phyloP scores from a whole-genome alignment of 2,113 vertebrate genomes.

The Asarcornis scutulata region DNA sequence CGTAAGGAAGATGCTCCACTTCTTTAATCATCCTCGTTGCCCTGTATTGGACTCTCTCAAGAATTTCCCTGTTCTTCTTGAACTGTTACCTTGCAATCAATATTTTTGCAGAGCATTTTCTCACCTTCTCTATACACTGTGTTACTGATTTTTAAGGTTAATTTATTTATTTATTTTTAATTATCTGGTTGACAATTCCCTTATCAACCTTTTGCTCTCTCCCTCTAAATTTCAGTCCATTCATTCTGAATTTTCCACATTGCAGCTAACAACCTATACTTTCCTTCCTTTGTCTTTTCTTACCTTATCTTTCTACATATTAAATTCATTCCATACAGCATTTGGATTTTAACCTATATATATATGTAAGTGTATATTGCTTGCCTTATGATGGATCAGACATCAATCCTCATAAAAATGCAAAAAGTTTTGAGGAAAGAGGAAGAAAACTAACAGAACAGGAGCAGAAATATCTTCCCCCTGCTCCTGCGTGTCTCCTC shows the following conservation, averaged over 20 bases:
- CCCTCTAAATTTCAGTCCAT: background rate
- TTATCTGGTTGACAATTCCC: background rate
- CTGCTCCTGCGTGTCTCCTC: no score
- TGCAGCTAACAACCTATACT: background rate
- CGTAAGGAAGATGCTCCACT: no score
- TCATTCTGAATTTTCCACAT: background rate
- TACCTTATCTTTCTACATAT: background rate
- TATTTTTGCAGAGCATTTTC: background rate
- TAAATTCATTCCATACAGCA: background rate
- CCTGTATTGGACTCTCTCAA: no score
- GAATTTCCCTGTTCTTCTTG: no score
- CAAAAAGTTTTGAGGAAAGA: no score
- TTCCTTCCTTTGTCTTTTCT: background rate
- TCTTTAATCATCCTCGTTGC: no score
- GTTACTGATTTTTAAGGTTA: background rate
- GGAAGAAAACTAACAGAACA: no score
- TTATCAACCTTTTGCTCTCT: background rate
- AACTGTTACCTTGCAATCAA: background rate
- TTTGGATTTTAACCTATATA: background rate
- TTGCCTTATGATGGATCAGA: no score
- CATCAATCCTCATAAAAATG: no score
- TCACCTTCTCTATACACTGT: background rate
- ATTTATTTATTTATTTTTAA: background rate
- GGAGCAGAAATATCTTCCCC: no score
- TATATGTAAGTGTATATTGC: no score